Evolutionary conservation across 2,797 vertebrate genomes (phyloP).

Genomic region (Xenopus petersii): DNA sequence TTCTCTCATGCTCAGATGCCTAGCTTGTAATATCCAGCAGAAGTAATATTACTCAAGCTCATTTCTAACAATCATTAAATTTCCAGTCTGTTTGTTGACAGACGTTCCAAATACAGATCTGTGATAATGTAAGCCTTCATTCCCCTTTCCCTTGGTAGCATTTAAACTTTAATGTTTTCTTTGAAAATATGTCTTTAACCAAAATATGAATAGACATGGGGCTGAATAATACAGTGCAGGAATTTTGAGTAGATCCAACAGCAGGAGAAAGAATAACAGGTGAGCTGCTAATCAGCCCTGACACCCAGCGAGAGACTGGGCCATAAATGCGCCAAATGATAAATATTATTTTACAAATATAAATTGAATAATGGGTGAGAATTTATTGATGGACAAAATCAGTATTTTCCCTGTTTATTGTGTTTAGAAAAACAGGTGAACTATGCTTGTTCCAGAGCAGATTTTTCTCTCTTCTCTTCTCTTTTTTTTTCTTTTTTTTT

Average conservation of each 20-base stretch:
- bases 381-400: not conserved
- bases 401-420: not conserved
- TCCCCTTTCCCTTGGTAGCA: conserved; percentile 16
- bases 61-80: conserved; percentile 2
- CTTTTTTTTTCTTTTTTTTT: conserved; percentile 42
- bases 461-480: conserved; percentile 32
- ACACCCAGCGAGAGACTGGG: conserved; percentile 3
- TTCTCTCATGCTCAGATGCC: fast-evolving
- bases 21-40: fast-evolving
- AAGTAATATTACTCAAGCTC: not conserved
- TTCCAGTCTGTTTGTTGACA: not conserved
- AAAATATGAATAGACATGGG: not conserved
- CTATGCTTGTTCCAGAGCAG: conserved; percentile 52
- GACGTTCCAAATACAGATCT: conserved; percentile 9
- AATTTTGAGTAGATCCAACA: not conserved
- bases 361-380: conserved; percentile 41
- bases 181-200: conserved; percentile 12
- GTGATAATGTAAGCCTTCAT: not conserved
- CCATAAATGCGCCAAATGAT: fast-evolving
- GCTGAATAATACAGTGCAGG: not conserved
- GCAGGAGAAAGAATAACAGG: conserved; percentile 27
- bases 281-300: conserved; percentile 17
- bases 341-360: conserved; percentile 32
- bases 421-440: conserved; percentile 51
- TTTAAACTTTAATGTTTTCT: conserved; percentile 10